phyloP scores from a whole-genome alignment of 2,797 vertebrate species.

The Mergus octosetaceus region DNA sequence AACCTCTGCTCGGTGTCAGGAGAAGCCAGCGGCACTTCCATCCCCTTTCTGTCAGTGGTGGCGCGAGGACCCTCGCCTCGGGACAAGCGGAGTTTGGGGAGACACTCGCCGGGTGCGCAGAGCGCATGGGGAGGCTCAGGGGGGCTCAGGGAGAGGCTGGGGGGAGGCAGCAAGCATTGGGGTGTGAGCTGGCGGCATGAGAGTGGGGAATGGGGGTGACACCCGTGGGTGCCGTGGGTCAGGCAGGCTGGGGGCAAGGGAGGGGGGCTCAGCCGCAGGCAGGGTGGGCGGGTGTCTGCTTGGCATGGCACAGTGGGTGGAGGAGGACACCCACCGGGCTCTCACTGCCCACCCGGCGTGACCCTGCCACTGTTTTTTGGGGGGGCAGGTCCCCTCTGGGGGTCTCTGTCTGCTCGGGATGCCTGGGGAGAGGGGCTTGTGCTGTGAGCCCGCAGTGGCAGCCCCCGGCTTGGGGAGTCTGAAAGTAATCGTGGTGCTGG shows the following conservation, averaged over 20 bases:
- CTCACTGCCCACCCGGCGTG: not conserved
- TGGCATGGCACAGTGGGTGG: rapidly evolving
- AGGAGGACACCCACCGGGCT: not conserved
- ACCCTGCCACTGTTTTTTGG: not conserved
- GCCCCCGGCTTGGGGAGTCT: not conserved
- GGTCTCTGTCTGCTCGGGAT: rapidly evolving
- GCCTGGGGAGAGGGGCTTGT: rapidly evolving
- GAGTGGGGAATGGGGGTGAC: not conserved
- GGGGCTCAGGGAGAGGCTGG: not conserved
- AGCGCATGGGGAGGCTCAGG: not conserved
- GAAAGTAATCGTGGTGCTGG: not conserved
- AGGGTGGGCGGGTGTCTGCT: not conserved
- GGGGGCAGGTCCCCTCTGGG: not conserved
- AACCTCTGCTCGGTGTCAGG: rapidly evolving
- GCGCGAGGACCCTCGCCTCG: not conserved
- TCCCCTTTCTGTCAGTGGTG: not conserved
- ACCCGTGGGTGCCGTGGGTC: not conserved
- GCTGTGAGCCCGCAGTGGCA: not conserved
- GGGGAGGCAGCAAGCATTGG: not conserved
- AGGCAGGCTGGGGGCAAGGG: rapidly evolving
- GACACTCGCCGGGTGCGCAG: not conserved
- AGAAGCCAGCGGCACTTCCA: not conserved
- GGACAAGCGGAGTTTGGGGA: not conserved
- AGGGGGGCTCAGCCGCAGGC: not conserved
- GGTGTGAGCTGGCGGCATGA: not conserved